Evolutionary conservation across 2,888 invertebrate species (phyloP).

Genomic region (Machimus atricapillus): DNA sequence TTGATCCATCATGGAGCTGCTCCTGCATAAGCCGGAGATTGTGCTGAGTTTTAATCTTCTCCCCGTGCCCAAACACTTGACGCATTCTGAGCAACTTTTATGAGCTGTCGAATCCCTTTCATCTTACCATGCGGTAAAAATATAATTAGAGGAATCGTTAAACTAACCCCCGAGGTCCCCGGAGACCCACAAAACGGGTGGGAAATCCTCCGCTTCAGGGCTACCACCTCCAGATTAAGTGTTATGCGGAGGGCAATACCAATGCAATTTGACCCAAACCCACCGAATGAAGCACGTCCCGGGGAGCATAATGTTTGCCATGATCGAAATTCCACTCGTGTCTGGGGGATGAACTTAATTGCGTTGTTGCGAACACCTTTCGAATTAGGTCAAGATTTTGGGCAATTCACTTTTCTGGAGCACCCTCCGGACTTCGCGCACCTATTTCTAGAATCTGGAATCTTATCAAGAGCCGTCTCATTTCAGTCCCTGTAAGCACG

Average conservation of each 20-base stretch:
- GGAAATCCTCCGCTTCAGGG: neutral
- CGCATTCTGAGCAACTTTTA: neutral
- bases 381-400: neutral
- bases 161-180: neutral
- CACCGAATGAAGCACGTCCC: neutral
- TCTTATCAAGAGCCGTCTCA: neutral
- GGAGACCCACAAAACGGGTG: neutral
- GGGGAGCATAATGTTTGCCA: neutral
- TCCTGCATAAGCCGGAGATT: neutral
- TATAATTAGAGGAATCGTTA: neutral
- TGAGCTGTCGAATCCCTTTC: neutral
- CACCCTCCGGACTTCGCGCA: neutral
- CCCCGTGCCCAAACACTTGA: neutral
- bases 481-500: neutral
- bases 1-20: neutral
- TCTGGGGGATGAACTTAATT: neutral
- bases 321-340: neutral
- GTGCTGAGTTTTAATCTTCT: neutral
- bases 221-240: neutral
- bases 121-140: neutral
- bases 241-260: neutral
- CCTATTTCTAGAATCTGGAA: neutral
- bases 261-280: neutral
- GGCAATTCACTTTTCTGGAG: neutral
- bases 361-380: neutral